These are phyloP conservation scores for Pelmatolapia mariae DNA, from an alignment of 2,113 vertebrate species.

Conservation along the genomic window DNA sequence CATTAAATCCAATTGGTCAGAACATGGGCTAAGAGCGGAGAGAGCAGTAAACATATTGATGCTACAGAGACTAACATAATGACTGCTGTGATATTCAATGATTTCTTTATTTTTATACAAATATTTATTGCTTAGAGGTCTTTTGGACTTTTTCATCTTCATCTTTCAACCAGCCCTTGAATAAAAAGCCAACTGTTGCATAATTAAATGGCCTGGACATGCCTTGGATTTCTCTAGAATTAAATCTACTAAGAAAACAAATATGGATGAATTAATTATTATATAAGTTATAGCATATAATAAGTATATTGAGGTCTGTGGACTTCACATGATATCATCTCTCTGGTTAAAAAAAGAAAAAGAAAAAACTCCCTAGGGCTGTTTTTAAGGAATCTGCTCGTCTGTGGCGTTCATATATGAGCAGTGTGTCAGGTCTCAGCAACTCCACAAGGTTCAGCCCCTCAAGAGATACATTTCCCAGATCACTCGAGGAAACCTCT, in stretches of 20 bases:
- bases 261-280: not conserved
- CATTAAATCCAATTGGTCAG: not conserved
- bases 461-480: slow-evolving; percentile 30
- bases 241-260: not conserved
- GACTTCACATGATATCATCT: not conserved
- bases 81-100: not conserved
- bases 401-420: not conserved
- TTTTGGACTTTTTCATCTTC: not conserved
- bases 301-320: not conserved
- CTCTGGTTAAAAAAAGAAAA: not conserved
- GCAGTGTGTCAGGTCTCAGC: not conserved
- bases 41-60: not conserved
- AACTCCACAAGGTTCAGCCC: not conserved
- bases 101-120: not conserved
- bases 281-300: not conserved
- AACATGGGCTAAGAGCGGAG: not conserved
- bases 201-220: not conserved
- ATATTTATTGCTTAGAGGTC: rapidly evolving
- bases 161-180: not conserved
- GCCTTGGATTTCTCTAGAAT: not conserved
- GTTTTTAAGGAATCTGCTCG: slow-evolving; percentile 1
- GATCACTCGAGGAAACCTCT: slow-evolving; percentile 7
- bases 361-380: not conserved
- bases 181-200: not conserved
- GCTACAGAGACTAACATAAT: rapidly evolving